A percentile compares a stretch with the other conserved stretches of the same genome.
Evolutionary conservation across 2,888 invertebrate species (phyloP).

Genomic region (Uropetala carovei): DNA sequence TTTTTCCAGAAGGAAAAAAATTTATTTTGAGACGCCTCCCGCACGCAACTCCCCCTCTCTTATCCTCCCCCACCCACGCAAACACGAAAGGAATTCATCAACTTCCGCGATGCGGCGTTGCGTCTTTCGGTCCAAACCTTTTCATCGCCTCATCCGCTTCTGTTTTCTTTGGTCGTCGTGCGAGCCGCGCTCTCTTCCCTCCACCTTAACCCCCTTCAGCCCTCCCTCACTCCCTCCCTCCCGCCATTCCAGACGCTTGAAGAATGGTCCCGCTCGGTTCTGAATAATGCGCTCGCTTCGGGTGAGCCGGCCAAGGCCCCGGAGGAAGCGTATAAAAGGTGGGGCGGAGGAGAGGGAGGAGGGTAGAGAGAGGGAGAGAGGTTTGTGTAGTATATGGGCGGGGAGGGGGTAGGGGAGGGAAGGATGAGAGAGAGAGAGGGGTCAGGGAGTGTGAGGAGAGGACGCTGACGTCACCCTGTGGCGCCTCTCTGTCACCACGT

Average conservation of each 20-base stretch:
- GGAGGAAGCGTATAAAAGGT: neutral
- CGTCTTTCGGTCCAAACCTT: neutral
- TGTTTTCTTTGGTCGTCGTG: neutral
- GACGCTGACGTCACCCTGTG: conserved; percentile 57
- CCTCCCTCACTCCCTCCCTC: neutral
- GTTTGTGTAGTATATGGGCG: too few relatives aligned
- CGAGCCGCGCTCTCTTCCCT: neutral
- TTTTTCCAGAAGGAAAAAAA: neutral
- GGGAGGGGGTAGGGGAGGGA: too few relatives aligned
- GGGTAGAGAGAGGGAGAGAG: neutral
- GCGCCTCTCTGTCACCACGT: conserved; percentile 63
- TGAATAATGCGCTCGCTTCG: conserved; percentile 20
- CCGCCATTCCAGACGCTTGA: neutral
- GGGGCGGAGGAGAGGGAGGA: neutral
- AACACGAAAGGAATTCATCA: neutral
- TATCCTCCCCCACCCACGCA: neutral
- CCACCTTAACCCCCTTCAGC: neutral
- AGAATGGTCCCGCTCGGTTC: conserved; percentile 3
- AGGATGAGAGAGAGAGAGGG: neutral
- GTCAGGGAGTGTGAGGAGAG: neutral
- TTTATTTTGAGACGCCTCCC: neutral
- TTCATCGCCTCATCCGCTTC: neutral
- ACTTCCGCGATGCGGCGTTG: conserved; percentile 12
- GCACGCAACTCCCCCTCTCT: too few relatives aligned
- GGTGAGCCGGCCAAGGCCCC: conserved; percentile 15